Evolutionary conservation across 2,113 vertebrate species (phyloP).

Genomic region (Zosterops japonicus): DNA sequence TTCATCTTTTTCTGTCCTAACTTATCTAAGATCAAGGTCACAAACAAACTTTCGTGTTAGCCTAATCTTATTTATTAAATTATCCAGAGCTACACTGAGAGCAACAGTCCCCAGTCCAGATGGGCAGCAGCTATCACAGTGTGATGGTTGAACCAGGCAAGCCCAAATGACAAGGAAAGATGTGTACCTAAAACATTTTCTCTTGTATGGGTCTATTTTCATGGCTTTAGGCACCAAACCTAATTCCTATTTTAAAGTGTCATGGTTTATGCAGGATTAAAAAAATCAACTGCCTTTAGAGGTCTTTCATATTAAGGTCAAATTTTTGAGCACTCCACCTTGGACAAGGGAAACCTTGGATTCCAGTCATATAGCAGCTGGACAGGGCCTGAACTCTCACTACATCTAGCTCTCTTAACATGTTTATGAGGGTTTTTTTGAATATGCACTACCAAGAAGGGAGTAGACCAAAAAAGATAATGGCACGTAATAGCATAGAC

Average conservation of each 20-base stretch:
- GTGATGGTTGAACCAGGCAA: not conserved
- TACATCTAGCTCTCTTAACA: not conserved
- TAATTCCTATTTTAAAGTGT: not conserved
- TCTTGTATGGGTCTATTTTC: not conserved
- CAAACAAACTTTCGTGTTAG: not conserved
- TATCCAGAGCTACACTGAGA: not conserved
- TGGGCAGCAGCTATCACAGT: not conserved
- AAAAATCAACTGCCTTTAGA: not conserved
- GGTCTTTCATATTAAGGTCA: not conserved
- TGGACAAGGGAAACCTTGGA: not conserved
- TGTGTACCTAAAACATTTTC: not conserved
- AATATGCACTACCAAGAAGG: not conserved
- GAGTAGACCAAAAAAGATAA: not conserved
- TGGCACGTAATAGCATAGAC: not conserved
- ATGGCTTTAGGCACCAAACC: not conserved
- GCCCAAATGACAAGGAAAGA: not conserved
- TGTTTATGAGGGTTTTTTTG: not conserved
- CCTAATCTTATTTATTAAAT: not conserved
- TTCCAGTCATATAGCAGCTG: not conserved
- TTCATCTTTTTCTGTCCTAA: not conserved
- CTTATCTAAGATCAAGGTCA: not conserved
- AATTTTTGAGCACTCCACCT: not conserved
- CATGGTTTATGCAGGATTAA: not conserved
- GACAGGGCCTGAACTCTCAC: not conserved
- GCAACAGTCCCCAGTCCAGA: no score